phyloP scores from a whole-genome alignment of 2,797 vertebrate genomes.

The Falco cherrug region DNA sequence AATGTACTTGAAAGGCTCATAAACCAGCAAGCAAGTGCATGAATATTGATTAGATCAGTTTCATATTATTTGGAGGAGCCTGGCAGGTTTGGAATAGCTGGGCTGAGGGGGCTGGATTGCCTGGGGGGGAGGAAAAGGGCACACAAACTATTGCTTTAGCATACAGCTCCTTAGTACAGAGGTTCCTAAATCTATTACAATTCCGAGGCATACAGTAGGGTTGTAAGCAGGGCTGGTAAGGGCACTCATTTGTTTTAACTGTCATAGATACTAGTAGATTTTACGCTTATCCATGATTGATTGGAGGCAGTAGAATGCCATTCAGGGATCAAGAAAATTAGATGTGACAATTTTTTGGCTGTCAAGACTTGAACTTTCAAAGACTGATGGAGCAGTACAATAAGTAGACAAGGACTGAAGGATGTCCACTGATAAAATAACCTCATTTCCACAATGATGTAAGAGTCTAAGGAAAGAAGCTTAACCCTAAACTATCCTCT shows the following conservation, averaged over 20 bases:
- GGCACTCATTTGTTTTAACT: background rate
- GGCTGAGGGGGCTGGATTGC: background rate
- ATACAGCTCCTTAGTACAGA: background rate
- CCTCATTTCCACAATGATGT: background rate
- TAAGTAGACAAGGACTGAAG: background rate
- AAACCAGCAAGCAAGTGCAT: background rate
- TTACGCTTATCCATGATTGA: background rate
- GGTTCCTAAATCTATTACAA: background rate
- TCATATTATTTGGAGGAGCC: background rate
- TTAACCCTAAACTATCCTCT: background rate
- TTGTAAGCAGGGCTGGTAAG: background rate
- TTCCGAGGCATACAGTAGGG: background rate
- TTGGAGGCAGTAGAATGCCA: background rate
- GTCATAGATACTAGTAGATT: background rate
- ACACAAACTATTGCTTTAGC: background rate
- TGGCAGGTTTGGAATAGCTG: background rate
- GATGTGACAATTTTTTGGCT: background rate
- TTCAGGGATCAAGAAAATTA: constrained; percentile 24
- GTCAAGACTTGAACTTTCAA: constrained; percentile 7
- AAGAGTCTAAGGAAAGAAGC: background rate
- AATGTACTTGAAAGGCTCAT: background rate
- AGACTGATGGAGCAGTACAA: background rate
- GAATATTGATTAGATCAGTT: background rate
- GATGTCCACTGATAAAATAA: background rate
- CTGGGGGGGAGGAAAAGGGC: background rate